A percentile compares a stretch with the other conserved stretches of the same genome.
Evolutionary conservation across 2,797 vertebrate species (phyloP).

Genomic region (Notoglanidium macrostoma): DNA sequence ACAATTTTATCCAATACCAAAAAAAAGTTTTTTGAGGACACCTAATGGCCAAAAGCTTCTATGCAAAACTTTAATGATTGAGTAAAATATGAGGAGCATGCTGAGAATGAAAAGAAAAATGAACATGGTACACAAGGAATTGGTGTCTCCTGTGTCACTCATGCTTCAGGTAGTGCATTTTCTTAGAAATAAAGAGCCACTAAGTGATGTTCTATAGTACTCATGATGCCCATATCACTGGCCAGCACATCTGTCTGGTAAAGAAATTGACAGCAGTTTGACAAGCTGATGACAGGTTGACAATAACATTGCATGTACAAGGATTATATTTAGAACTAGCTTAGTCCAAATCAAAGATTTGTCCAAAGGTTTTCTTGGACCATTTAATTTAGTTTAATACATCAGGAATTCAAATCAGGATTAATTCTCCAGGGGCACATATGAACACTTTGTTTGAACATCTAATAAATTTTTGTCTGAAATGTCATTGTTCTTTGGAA

Average conservation of each 20-base stretch:
- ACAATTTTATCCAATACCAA: not conserved
- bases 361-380: not conserved
- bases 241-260: not conserved
- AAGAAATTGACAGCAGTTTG: not conserved
- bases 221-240: not conserved
- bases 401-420: not conserved
- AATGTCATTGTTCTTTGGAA: not conserved
- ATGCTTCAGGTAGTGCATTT: not conserved
- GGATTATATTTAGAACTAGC: not conserved
- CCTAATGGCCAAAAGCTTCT: constrained; percentile 10
- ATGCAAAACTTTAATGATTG: not conserved
- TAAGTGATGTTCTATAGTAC: not conserved
- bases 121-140: not conserved
- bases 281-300: not conserved
- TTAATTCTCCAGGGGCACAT: not conserved
- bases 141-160: not conserved
- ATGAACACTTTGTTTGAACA: not conserved
- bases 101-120: not conserved
- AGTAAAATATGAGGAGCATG: not conserved
- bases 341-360: not conserved
- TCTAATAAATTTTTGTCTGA: not conserved
- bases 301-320: not conserved
- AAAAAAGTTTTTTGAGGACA: not conserved
- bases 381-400: not conserved
- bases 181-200: not conserved